These are phyloP conservation scores for Coenonympha arcania DNA, from an alignment of 2,888 invertebrate genomes.

Conservation along the genomic window DNA sequence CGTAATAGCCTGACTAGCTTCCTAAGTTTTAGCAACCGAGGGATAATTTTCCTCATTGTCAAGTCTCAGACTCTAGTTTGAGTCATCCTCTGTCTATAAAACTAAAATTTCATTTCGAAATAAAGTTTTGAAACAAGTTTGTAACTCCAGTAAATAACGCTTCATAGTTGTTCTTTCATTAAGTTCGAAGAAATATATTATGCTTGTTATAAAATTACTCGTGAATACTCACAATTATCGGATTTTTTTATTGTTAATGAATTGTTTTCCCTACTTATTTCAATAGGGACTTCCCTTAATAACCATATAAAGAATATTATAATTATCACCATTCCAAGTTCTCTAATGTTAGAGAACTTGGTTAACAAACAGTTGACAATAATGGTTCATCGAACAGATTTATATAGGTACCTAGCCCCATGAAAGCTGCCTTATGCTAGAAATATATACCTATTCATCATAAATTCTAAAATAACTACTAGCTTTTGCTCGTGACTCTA, in stretches of 20 bases:
- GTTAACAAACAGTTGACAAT: too few species aligned
- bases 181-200: conserved; percentile 7
- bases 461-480: too few species aligned
- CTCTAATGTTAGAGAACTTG: too few species aligned
- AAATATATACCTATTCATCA: too few species aligned
- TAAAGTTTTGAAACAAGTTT: conserved; percentile 3
- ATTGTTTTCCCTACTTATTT: neutral
- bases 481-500: too few species aligned
- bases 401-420: too few species aligned
- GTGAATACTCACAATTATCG: neutral
- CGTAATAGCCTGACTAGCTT: neutral
- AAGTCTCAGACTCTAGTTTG: neutral
- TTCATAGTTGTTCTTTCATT: conserved; percentile 8
- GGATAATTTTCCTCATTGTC: conserved; percentile 6
- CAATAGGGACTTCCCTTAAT: too few species aligned
- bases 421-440: too few species aligned
- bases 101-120: conserved; percentile 10
- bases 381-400: too few species aligned
- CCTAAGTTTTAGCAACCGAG: neutral
- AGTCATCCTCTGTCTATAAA: conserved; percentile 16
- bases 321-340: too few species aligned
- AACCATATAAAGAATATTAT: too few species aligned
- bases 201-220: conserved; percentile 1
- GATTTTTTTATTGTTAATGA: neutral
- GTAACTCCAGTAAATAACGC: conserved; percentile 5